Conservation (phyloP, 2,888 invertebrate species). For the Hyles lineata region DNA sequence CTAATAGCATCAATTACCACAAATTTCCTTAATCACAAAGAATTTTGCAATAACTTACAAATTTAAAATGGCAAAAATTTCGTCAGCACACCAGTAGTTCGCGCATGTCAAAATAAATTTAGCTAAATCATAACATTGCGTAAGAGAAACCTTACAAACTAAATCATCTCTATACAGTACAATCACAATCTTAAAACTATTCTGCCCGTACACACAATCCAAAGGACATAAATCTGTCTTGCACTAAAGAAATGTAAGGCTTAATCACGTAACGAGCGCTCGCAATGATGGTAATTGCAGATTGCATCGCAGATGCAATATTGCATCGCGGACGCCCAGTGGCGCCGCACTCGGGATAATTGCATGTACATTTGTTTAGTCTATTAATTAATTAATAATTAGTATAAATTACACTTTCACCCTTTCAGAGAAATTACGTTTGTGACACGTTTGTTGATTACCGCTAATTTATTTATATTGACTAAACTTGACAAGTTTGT, state of each 20-base stretch:
- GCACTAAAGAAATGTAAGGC: slow-evolving; percentile 11
- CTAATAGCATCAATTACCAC: too few species aligned
- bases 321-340: background rate
- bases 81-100: too few species aligned
- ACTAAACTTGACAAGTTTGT: background rate
- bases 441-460: background rate
- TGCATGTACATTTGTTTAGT: slow-evolving; percentile 25
- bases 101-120: too few species aligned
- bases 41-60: too few species aligned
- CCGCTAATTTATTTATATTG: background rate
- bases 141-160: too few species aligned
- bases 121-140: too few species aligned
- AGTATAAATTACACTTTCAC: background rate
- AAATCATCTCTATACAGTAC: too few species aligned
- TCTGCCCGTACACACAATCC: too few species aligned
- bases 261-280: slow-evolving; percentile 5
- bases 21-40: too few species aligned
- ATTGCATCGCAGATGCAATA: slow-evolving; percentile 15
- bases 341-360: background rate
- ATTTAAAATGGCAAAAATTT: too few species aligned
- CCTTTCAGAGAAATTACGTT: background rate
- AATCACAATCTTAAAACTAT: too few species aligned
- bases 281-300: slow-evolving; percentile 19
- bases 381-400: slow-evolving; percentile 3
- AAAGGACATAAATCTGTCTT: background rate